Evolutionary conservation across 2,797 vertebrate species (phyloP), one percentile per base, ranked within the genome.

Genomic region (Varecia variegata): DNA sequence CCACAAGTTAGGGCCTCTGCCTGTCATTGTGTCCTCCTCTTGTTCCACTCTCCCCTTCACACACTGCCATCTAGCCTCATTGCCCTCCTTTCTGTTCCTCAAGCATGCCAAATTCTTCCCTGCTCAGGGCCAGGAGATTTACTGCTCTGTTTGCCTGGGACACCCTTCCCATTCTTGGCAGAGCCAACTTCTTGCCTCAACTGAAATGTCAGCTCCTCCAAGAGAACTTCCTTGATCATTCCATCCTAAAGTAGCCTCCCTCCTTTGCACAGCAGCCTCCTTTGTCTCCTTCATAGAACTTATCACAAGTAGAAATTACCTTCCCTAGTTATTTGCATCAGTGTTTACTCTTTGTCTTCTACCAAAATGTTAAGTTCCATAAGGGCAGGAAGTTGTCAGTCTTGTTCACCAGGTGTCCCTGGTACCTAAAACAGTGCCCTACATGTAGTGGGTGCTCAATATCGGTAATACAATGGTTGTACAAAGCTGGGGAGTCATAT

Each of bases 231-330:
- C 67, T 35, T 38, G 50, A 71, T 60, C 35, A 25, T 68, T 87
- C 52, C 20, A 21, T 60, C 21, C 67, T 54, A 56, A 90, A 38
- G 70, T 13, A 81, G 43, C 14, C 47, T 40, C 47, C 3, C 56
- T 81, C 23, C 79, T 81, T 90, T 76, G 74, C 32, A 50, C 18
- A 97, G 67, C n/a, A 56, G n/a, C 27, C 56, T 58, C 62, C 68
- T 76, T 92, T 73, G 30, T 76, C 90, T 85, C 79, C 88, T 90
- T 88, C 30, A 65, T 6, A 76, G 86, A 94, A 88, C 14, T 77
- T 40, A 94, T 65, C 58, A 21, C 38, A 52, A 35, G 20, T 79
- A 35, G 43, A 96, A 90, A 76, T 76, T 86, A 70, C 83, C 80
- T 94, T 52, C 68, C 47, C 56, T 30, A 47, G 50, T 67, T 43